phyloP scores from a whole-genome alignment of 2,797 vertebrate species.

The Salarias fasciatus region DNA sequence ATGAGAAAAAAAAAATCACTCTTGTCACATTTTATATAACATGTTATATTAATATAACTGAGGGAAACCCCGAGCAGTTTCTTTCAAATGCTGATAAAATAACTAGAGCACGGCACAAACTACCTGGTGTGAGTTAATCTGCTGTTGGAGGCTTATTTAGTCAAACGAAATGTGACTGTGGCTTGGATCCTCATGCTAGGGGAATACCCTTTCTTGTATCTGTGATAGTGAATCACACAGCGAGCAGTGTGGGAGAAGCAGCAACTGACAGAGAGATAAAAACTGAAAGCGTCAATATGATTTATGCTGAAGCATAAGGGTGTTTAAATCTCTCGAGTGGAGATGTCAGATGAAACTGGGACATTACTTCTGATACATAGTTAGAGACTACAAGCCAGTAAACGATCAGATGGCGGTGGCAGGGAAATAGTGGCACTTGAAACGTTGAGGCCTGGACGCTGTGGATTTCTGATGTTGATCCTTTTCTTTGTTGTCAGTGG shows the following conservation, averaged over 20 bases:
- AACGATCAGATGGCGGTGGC: constrained; percentile 1
- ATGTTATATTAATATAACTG: neutral
- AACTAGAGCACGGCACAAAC: constrained; percentile 5
- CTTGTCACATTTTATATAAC: too few species aligned
- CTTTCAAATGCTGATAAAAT: constrained; percentile 4
- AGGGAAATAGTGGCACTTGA: neutral
- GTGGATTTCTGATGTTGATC: neutral
- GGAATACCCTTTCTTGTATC: constrained; percentile 53
- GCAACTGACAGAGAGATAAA: constrained; percentile 49
- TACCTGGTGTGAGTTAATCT: constrained; percentile 1
- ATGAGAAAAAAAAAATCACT: too few species aligned
- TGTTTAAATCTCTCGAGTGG: constrained; percentile 4
- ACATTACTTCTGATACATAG: neutral
- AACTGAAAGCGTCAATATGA: constrained; percentile 45
- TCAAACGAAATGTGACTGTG: constrained; percentile 26
- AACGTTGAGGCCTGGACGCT: neutral
- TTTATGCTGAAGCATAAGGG: constrained; percentile 1
- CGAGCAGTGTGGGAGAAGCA: constrained; percentile 59
- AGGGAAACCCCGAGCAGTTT: neutral
- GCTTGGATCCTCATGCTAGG: constrained; percentile 25
- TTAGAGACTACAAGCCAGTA: neutral
- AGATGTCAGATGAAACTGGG: neutral
- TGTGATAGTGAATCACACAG: constrained; percentile 58
- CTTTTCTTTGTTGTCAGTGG: constrained; percentile 1
- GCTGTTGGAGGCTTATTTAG: constrained; percentile 1